phyloP scores from a whole-genome alignment of 1,140 invertebrate species.

The Ceratoteleas bidentatus region DNA sequence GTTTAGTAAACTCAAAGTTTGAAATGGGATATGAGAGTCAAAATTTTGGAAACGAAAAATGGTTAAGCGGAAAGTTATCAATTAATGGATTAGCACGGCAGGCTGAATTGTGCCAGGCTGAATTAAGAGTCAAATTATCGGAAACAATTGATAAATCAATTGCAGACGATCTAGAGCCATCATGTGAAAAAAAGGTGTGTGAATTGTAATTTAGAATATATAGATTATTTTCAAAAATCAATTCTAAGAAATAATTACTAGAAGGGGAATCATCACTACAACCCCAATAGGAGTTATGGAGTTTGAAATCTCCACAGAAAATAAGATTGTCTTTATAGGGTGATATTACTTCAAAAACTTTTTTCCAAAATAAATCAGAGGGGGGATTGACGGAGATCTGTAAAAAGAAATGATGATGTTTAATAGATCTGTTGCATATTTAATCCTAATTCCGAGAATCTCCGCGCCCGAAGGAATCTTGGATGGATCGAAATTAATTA shows the following conservation, averaged over 20 bases:
- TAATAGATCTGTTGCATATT: neutral
- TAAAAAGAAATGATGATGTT: neutral
- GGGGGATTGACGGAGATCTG: slow-evolving; percentile 2
- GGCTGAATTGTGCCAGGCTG: neutral
- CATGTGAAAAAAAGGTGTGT: slow-evolving; percentile 20
- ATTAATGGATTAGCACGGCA: neutral
- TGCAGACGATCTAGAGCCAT: slow-evolving; percentile 1
- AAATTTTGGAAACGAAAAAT: no score
- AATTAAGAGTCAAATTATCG: neutral
- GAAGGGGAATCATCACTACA: neutral
- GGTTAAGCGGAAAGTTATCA: no score
- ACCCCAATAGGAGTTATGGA: slow-evolving; percentile 17
- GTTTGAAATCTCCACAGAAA: slow-evolving; percentile 25
- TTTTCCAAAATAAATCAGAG: neutral
- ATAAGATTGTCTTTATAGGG: slow-evolving; percentile 11
- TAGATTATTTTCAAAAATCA: neutral
- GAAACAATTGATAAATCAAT: slow-evolving; percentile 12
- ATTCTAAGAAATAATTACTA: slow-evolving; percentile 10
- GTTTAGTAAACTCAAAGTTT: neutral
- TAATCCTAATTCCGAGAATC: neutral
- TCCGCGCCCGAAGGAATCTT: neutral
- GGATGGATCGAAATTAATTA: slow-evolving; percentile 1
- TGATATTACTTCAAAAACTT: slow-evolving; percentile 9
- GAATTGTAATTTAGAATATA: slow-evolving; percentile 8
- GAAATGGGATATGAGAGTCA: neutral